Base-by-base conservation (phyloP, 2,888 invertebrate species). In the Emmelina monodactyla region DNA sequence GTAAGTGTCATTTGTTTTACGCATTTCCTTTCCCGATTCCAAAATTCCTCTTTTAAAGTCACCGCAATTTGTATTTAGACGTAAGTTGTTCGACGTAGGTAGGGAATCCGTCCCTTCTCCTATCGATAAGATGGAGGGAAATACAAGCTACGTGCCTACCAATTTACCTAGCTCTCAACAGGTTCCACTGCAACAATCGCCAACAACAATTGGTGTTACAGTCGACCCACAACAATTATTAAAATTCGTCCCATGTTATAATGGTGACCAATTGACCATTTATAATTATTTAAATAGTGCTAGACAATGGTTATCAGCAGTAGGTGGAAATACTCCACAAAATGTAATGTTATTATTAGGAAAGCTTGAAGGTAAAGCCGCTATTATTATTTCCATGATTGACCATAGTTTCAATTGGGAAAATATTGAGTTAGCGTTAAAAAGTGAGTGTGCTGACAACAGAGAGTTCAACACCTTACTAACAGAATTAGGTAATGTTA, bases 211-310 rank as follows among this genome's bases (percentile, higher is more conserved):
- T n/a, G n/a, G n/a, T n/a, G n/a, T n/a, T n/a, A n/a, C n/a, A n/a
- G n/a, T n/a, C n/a, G n/a, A n/a, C n/a, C n/a, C n/a, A n/a, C n/a
- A n/a, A n/a, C n/a, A n/a, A n/a, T n/a, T n/a, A n/a, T n/a, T n/a
- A n/a, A n/a, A n/a, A n/a, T 19, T 19, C 19, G 19, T 19, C 19
- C 19, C 19, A 19, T 19, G 5, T 6, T 19, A 19, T 19, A 9
- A 19, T 19, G 19, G 19, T 19, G 19, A 19, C 9, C 6, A 5
- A 19, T 19, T 9, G 5, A 19, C 19, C 19, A 6, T 19, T 5
- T 19, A 19, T 31, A 37, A 37, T 40, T 35, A 29, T 37, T 22
- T 40, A 31, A 40, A 35, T 28, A 33, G 31, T 14, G 35, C 35
- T 2, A 33, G 32, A n/a, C 34, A 35, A 22, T 37, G 28, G 34